phyloP scores from a whole-genome alignment of 2,113 vertebrate species.

The Oreochromis spilurus region DNA sequence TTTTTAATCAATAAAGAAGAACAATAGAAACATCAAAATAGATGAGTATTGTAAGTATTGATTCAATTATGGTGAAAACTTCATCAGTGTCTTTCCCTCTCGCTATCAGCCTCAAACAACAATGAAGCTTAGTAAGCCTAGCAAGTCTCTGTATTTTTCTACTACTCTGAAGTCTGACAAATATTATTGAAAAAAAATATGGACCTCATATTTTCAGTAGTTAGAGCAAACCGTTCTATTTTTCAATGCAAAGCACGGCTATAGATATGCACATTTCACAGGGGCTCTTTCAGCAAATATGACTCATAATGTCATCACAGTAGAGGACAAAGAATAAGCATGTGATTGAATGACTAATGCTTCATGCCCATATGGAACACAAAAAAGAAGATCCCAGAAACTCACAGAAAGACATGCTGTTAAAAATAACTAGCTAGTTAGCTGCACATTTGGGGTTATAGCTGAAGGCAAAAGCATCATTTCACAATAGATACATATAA shows the following conservation, averaged over 20 bases:
- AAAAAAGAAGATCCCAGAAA: background rate
- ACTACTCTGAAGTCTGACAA: background rate
- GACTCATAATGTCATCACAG: slow-evolving; percentile 19
- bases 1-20: slow-evolving; percentile 37
- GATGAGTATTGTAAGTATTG: slow-evolving; percentile 26
- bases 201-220: background rate
- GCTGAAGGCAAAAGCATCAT: background rate
- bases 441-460: background rate
- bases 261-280: background rate
- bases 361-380: slow-evolving; percentile 9
- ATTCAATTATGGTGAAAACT: slow-evolving; percentile 31
- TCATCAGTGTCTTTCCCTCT: slow-evolving; percentile 6
- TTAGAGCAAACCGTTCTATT: background rate
- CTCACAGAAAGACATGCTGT: background rate
- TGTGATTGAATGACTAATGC: slow-evolving; percentile 41
- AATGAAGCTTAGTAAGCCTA: background rate
- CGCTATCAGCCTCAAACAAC: background rate
- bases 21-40: slow-evolving; percentile 53
- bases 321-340: slow-evolving; percentile 19
- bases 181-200: background rate
- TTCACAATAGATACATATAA: background rate
- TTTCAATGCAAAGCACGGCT: background rate
- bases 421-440: background rate
- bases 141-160: background rate
- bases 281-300: slow-evolving; percentile 1